Evolutionary conservation across 2,888 invertebrate genomes (phyloP), one percentile per base, ranked within the genome.

Genomic region (Disparrhopalites patrizii): DNA sequence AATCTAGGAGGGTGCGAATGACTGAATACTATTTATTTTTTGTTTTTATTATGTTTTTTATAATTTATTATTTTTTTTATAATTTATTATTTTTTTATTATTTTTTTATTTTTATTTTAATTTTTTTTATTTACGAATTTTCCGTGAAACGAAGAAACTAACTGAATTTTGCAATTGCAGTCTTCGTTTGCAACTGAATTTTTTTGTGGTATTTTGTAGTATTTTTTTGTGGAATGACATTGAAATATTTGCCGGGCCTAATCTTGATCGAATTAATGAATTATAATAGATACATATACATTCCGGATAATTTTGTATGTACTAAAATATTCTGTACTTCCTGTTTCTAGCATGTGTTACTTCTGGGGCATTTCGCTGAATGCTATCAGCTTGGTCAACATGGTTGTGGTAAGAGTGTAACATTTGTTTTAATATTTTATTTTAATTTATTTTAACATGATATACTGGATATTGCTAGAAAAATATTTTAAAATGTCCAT

Each of bases 341-440:
- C 8, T 28, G 15, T 2, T 61, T 61, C 33, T 18, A 62, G 62
- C 31, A 57, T 65, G 64, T 66, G 80, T 96, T 94, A 89, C 80
- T 83, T 90, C 76, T 95, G 94, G 93, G 81, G 82, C 76, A 92
- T 98, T 65, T 85, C 88, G 2, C 82, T 99, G n/a, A 98, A 98
- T 79, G 95, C 98, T 0, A 86, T 98, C 0, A 93, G 96, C 0
- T 83, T 94, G 2, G 93, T 98, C n/a, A 99, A 98, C 82, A 83
- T 98, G 68, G 93, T 98, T 30, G 93, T 98, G 85, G 97, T 92
- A 78, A 79, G 70, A 58, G 5, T 25, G 25, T 27, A 50, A 15
- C 7, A 25, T 25, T 13, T 47, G 18, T 4, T 60, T 47, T 27
- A 28, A 23, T 25, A 13, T 8, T 8, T 10, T 25, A 10, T 18